These are phyloP conservation scores for Alentia gelatinosa DNA, from an alignment of 2,888 invertebrate genomes.

Conservation along the genomic window DNA sequence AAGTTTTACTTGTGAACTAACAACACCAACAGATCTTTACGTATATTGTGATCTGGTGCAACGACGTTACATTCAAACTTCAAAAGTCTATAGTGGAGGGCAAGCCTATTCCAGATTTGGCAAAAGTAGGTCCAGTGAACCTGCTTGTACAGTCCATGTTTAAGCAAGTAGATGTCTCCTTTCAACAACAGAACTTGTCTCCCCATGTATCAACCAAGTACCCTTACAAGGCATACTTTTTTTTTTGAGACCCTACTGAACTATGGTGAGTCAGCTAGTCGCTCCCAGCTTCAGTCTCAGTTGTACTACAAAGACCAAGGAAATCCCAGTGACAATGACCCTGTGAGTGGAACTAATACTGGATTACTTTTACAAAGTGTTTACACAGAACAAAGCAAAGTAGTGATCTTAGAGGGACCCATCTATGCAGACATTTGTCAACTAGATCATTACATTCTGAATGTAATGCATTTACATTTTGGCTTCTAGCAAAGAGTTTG, in stretches of 20 bases:
- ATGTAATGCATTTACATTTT: not conserved
- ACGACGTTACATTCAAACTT: too few species aligned
- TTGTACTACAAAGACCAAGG: not conserved
- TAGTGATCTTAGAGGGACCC: not conserved
- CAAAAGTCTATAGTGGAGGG: too few species aligned
- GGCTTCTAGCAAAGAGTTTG: not conserved
- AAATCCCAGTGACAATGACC: not conserved
- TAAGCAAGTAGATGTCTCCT: not conserved
- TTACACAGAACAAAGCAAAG: not conserved
- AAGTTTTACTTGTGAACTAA: too few species aligned
- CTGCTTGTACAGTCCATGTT: not conserved
- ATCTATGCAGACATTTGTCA: not conserved
- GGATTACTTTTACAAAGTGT: not conserved
- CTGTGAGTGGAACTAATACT: not conserved
- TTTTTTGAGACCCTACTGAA: constrained; percentile 2
- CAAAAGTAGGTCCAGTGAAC: not conserved
- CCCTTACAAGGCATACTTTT: constrained; percentile 25
- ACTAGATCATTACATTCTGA: not conserved
- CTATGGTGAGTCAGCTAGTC: not conserved
- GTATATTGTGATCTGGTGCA: too few species aligned
- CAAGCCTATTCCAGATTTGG: not conserved
- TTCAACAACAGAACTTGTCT: not conserved
- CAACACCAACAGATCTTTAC: too few species aligned
- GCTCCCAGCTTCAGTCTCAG: not conserved
- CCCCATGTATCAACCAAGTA: not conserved